Evolutionary conservation across 2,113 vertebrate genomes (phyloP).

Genomic region (Coptodon rendalli): DNA sequence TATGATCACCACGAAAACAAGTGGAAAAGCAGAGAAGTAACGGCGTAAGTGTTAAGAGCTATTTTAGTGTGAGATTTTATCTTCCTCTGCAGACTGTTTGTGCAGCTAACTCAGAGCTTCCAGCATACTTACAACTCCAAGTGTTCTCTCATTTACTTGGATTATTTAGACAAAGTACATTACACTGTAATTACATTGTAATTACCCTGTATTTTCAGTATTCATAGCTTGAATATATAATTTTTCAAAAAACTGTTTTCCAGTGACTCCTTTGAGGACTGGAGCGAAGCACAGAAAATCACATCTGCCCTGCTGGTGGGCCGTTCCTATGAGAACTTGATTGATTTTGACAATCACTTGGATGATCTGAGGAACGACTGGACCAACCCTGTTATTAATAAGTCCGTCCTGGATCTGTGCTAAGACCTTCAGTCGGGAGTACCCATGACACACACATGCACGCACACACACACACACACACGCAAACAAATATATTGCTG

Average conservation of each 20-base stretch:
- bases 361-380: constrained; percentile 97
- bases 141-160: neutral
- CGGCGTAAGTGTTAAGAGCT: constrained; percentile 75
- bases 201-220: neutral
- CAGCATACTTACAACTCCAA: neutral
- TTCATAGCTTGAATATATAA: neutral
- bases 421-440: constrained; percentile 48
- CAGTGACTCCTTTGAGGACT: constrained; percentile 93
- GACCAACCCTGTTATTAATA: constrained; percentile 98
- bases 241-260: neutral
- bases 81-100: neutral
- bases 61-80: neutral
- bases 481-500: constrained; percentile 23
- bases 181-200: neutral
- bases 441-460: neutral
- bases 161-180: neutral
- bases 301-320: constrained; percentile 84
- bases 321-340: constrained; percentile 86
- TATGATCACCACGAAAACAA: constrained; percentile 93
- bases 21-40: constrained; percentile 89
- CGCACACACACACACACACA: neutral
- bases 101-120: neutral
- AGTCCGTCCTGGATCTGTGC: constrained; percentile 91
- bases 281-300: constrained; percentile 91
- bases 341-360: constrained; percentile 97